Conservation (phyloP, 2,888 invertebrate species). For the Chamaedrilus cognettii region DNA sequence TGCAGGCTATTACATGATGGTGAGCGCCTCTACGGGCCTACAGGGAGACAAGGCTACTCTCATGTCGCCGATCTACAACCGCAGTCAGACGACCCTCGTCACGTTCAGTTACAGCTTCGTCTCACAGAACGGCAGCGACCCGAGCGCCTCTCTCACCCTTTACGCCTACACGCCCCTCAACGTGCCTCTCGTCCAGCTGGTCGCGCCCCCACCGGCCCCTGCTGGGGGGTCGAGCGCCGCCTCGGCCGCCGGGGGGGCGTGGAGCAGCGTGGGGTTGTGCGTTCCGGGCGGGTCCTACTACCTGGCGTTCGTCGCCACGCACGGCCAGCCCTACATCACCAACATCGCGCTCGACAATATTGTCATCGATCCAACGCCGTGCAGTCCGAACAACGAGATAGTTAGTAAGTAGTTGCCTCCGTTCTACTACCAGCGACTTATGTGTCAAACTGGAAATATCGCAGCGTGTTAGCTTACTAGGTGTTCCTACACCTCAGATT, state of each 20-base stretch:
- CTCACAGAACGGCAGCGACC: neutral
- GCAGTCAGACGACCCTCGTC: neutral
- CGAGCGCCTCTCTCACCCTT: neutral
- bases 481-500: no score
- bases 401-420: no score
- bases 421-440: no score
- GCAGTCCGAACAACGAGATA: no score
- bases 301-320: neutral
- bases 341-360: neutral
- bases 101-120: neutral
- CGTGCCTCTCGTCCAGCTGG: no score
- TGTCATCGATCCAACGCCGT: no score
- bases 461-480: no score
- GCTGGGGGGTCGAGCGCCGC: neutral
- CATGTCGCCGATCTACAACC: neutral
- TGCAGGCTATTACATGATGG: conserved; percentile 4
- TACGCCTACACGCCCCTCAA: neutral
- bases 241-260: neutral
- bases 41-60: neutral
- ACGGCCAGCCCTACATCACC: conserved; percentile 1
- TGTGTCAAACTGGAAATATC: no score
- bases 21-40: neutral
- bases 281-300: neutral
- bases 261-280: neutral
- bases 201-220: neutral